Evolutionary conservation across 2,797 vertebrate species (phyloP).

Genomic region (Fundulus diaphanus): DNA sequence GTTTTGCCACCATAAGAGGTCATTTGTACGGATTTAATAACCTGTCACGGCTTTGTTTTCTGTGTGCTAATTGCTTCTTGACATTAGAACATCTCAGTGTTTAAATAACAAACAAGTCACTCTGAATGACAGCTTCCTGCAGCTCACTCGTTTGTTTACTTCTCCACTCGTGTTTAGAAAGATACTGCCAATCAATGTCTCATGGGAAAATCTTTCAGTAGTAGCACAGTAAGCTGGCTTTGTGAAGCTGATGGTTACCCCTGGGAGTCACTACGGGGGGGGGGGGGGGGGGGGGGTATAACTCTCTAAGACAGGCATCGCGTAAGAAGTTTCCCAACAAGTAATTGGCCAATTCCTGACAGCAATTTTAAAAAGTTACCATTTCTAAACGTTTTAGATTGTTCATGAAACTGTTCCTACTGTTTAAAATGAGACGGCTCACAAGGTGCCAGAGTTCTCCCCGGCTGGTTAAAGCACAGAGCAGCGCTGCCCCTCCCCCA

Average conservation of each 20-base stretch:
- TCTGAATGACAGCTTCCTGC: constrained; percentile 55
- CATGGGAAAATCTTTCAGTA: constrained; percentile 18
- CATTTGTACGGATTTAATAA: constrained; percentile 55
- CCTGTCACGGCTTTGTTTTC: constrained; percentile 52
- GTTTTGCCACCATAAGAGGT: constrained; percentile 19
- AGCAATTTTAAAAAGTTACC: background rate
- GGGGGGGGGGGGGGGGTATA: background rate
- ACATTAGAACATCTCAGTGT: constrained; percentile 53
- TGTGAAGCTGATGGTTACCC: constrained; percentile 1
- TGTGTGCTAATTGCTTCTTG: constrained; percentile 61
- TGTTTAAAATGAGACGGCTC: background rate
- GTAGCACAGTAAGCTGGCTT: constrained; percentile 8
- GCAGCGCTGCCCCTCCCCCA: background rate
- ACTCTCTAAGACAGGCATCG: background rate
- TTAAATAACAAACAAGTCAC: constrained; percentile 37
- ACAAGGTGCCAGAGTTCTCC: background rate
- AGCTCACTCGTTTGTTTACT: constrained; percentile 39
- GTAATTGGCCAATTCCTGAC: background rate
- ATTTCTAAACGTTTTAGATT: background rate
- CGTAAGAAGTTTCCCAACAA: constrained; percentile 2
- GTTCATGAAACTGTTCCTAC: background rate
- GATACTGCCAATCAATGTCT: constrained; percentile 42
- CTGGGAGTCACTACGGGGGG: background rate
- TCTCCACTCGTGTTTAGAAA: constrained; percentile 23
- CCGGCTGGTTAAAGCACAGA: too few relatives aligned